Conservation (phyloP, 2,113 vertebrate genomes). For the Emydocephalus ijimae region DNA sequence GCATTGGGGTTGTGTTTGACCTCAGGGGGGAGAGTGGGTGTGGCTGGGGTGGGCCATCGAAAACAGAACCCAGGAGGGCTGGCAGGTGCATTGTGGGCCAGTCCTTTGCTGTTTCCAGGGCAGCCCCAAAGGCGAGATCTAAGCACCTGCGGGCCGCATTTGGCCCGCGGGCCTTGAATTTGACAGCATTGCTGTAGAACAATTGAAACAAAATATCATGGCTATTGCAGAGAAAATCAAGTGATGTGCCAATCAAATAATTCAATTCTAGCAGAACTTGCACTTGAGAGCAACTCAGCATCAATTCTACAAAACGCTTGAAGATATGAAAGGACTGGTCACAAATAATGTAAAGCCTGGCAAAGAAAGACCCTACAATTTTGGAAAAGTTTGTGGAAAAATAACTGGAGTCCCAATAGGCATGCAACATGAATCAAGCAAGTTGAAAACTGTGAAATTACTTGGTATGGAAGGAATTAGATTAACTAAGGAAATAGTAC, state of each 20-base stretch:
- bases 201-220: background rate
- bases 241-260: background rate
- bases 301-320: background rate
- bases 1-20: no score
- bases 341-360: background rate
- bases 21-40: no score
- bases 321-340: background rate
- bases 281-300: background rate
- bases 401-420: background rate
- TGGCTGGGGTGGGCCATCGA: no score
- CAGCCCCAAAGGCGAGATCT: no score
- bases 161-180: no score
- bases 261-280: background rate
- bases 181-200: no score
- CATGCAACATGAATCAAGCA: background rate
- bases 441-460: background rate
- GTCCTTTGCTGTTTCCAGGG: no score
- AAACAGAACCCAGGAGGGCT: no score
- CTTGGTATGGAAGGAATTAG: background rate
- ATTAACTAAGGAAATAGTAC: background rate
- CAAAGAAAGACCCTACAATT: background rate
- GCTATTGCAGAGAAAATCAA: background rate
- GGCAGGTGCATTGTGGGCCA: no score
- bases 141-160: no score
- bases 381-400: background rate